These are phyloP conservation scores for Drosophila tripunctata DNA, from an alignment of 2,888 invertebrate genomes.

Conservation along the genomic window DNA sequence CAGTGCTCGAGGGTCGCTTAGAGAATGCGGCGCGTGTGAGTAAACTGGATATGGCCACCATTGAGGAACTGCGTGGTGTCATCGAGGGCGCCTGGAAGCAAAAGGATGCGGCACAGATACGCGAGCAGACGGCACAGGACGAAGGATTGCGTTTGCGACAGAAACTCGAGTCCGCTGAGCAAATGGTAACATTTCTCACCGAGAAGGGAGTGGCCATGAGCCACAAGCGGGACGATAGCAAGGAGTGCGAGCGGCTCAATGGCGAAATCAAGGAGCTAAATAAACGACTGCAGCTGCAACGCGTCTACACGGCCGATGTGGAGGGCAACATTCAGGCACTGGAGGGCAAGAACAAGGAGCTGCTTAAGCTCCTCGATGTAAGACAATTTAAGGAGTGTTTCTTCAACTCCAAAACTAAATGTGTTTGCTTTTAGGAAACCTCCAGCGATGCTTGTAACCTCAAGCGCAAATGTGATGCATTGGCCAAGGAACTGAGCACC, in stretches of 20 bases:
- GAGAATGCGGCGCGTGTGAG: conserved; percentile 72
- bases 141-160: conserved; percentile 80
- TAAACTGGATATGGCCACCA: conserved; percentile 82
- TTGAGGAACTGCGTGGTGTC: conserved; percentile 80
- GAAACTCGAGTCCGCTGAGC: conserved; percentile 78
- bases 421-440: conserved; percentile 72
- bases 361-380: conserved; percentile 83
- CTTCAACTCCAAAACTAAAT: not conserved
- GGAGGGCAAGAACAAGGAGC: conserved; percentile 82
- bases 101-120: conserved; percentile 83
- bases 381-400: conserved; percentile 18
- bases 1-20: conserved; percentile 65
- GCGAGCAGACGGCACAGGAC: conserved; percentile 83
- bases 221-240: conserved; percentile 79
- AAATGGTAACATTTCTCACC: conserved; percentile 77
- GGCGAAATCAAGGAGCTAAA: conserved; percentile 82
- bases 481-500: conserved; percentile 74
- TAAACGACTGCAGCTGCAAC: conserved; percentile 82
- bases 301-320: conserved; percentile 81
- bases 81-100: conserved; percentile 84
- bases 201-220: conserved; percentile 75
- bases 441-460: conserved; percentile 82
- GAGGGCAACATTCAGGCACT: conserved; percentile 80
- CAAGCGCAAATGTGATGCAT: conserved; percentile 79
- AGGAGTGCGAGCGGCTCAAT: conserved; percentile 82